These are phyloP conservation scores for Miichthys miiuy DNA, from an alignment of 2,797 vertebrate species.

Conservation along the genomic window DNA sequence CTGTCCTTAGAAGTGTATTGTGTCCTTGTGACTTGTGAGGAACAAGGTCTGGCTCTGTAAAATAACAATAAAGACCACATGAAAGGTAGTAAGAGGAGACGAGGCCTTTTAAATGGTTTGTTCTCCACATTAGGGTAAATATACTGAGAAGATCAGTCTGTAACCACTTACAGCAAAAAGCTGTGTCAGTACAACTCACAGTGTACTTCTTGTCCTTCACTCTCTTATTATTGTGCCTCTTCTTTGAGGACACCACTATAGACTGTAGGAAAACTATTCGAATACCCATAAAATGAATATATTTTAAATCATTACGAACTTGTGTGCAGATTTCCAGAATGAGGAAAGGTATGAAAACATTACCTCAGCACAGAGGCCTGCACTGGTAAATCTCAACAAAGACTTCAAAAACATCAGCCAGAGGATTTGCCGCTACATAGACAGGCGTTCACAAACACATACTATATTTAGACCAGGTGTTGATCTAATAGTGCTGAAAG, in stretches of 20 bases:
- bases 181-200: neutral
- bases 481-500: slow-evolving; percentile 8
- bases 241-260: neutral
- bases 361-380: slow-evolving; percentile 26
- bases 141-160: neutral
- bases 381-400: slow-evolving; percentile 28
- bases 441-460: slow-evolving; percentile 4
- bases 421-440: slow-evolving; percentile 6
- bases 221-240: neutral
- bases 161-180: neutral
- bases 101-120: neutral
- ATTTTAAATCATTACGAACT: neutral
- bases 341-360: slow-evolving; percentile 27
- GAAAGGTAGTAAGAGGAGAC: slow-evolving; percentile 17
- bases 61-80: slow-evolving; percentile 21
- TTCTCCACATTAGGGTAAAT: neutral
- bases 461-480: slow-evolving; percentile 28
- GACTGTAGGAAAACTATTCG: neutral
- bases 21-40: slow-evolving; percentile 14
- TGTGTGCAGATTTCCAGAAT: slow-evolving; percentile 14
- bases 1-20: neutral
- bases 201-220: too few species aligned
- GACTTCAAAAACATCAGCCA: slow-evolving; percentile 11
- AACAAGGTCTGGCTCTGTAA: slow-evolving; percentile 4
- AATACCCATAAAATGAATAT: neutral